Base-by-base conservation (phyloP, 2,888 invertebrate genomes). In the Plagodis dolabraria region DNA sequence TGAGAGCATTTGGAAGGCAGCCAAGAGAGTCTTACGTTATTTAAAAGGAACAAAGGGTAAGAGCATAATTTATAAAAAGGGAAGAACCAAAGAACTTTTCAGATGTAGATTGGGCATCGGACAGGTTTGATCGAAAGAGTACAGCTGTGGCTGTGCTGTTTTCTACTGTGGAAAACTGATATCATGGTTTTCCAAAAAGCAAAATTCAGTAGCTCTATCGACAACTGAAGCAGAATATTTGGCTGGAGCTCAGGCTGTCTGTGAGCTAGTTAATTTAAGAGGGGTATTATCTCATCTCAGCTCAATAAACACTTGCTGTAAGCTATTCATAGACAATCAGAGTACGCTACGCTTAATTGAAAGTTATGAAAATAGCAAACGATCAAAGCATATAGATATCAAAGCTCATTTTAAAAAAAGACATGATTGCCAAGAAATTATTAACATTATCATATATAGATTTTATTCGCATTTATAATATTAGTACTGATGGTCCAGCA, bases 151-250 rank as follows among this genome's bases (percentile, higher is more conserved):
- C 0, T 46, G 9, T n/a, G 45, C 22, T 6, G 11, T 44, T 6
- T 35, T 40, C 5, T 43, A 51, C 10, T 10, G 45, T 8, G 10
- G 7, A 6, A 51, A 51, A n/a, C 6, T 50, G 1, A 22, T 57
- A 22, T 7, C 45, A 9, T 57, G 57, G 57, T 50, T 33, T 9
- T 51, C 46, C 5, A 50, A 36, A 33, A 57, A 57, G n/a, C 57
- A 57, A 34, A 33, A 9, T 8, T 35, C 35, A 11, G 51, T 51
- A n/a, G 45, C 57, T 7, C 11, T 57, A 12, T 57, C 57, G 5
- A 46, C 57, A 7, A 51, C 44, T 9, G 57, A 57, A 46, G 50
- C 57, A 2, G 57, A 57, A 33, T 57, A 46, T 46, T 11, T 57
- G 5, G 57, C 57, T 7, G 55, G 34, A n/a, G 55, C 55, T 5